Base-by-base conservation (phyloP, 2,888 invertebrate genomes). In the Philereme vetulata region DNA sequence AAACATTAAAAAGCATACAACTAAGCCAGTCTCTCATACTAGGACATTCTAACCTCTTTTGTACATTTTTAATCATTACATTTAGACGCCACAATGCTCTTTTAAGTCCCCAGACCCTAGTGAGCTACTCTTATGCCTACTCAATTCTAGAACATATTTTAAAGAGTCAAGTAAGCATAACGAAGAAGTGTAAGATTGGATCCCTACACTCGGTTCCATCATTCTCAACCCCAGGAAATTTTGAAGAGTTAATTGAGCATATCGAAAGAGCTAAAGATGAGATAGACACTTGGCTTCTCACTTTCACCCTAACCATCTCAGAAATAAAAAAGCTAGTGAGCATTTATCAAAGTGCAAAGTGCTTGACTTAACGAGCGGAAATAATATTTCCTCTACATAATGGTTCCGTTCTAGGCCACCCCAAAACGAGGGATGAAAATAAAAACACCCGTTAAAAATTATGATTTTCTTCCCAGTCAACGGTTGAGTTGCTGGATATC, bases 281-380 rank as follows among this genome's bases (percentile, higher is more conserved):
- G 52, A 59, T 38, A 38, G 38, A 55, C 48, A 62, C 60, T 57
- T 38, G 44, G 9, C 52, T 53, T 53, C 49, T 56, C 51, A 57
- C 60, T 64, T 55, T 56, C 62, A 78, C 76, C 77, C 81, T 75
- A 77, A 77, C 74, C 77, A 62, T 73, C 73, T 78, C 74, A 74
- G 74, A 77, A 78, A 78, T 76, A 21, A 80, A 79, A 77, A 79
- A 78, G 79, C 81, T 83, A 84, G 83, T 85, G 78, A 86, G 84
- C 86, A 88, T 90, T 88, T 86, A 87, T 89, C 88, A 89, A 88
- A 85, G 82, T 78, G 85, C 80, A 85, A 85, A 87, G 86, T 84
- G 79, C 84, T 87, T 72, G 80, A 84, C 76, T 89, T 90, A 90
- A 90, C 88, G 88, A 86, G 87, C 90, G 90, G 90, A 91, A 89